Conservation (phyloP, 2,113 vertebrate genomes). For the Leptodactylus fuscus region DNA sequence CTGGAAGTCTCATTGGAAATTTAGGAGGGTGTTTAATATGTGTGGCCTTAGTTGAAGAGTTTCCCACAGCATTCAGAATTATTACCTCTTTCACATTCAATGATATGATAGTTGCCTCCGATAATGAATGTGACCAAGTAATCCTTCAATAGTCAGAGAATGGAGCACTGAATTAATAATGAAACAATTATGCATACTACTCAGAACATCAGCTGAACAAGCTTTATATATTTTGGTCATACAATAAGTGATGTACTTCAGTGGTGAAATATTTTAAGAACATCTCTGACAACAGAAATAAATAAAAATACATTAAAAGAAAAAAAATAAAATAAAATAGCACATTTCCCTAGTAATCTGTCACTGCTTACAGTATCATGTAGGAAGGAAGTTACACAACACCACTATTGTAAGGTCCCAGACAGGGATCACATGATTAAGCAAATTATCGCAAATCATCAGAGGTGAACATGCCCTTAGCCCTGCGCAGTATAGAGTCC, state of each 20-base stretch:
- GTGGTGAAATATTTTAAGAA: neutral
- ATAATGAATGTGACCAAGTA: too few relatives aligned
- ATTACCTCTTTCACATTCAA: too few relatives aligned
- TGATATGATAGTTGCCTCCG: too few relatives aligned
- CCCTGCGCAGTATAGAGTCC: conserved; percentile 92
- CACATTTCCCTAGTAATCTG: neutral
- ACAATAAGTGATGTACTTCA: neutral
- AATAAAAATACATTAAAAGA: neutral
- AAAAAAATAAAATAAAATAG: neutral
- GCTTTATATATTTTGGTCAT: neutral
- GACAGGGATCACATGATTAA: neutral
- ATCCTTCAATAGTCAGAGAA: too few relatives aligned
- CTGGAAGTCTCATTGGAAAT: too few relatives aligned
- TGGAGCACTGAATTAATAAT: too few relatives aligned
- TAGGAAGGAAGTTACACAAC: neutral
- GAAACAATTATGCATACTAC: too few relatives aligned
- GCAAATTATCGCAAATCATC: conserved; percentile 86
- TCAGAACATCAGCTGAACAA: neutral
- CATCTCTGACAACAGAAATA: neutral
- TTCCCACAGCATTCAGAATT: too few relatives aligned
- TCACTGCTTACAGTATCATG: neutral
- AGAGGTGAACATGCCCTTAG: conserved; percentile 90
- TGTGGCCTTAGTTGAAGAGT: too few relatives aligned
- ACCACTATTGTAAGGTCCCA: neutral
- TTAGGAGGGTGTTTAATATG: too few relatives aligned